Conservation (phyloP, 2,888 invertebrate genomes). For the Ennomos quercinarius region DNA sequence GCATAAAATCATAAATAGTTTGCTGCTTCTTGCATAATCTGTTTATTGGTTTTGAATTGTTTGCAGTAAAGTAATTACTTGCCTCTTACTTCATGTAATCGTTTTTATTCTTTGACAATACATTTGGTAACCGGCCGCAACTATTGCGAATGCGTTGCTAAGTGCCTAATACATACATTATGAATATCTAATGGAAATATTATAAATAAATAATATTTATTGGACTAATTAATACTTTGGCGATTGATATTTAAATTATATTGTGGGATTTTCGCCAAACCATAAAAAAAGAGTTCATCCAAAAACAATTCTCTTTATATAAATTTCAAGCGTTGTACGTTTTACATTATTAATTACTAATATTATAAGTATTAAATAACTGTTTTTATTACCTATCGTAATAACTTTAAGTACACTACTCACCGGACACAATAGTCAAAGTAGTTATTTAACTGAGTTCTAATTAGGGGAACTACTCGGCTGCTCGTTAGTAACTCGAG, state of each 20-base stretch:
- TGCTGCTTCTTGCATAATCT: constrained; percentile 42
- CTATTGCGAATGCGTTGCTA: not conserved
- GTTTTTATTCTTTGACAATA: constrained; percentile 34
- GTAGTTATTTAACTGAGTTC: constrained; percentile 25
- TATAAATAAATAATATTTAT: too few species aligned
- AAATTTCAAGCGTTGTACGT: too few species aligned
- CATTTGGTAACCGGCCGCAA: constrained; percentile 26
- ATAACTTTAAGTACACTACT: not conserved
- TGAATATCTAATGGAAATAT: too few species aligned
- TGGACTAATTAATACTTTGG: too few species aligned
- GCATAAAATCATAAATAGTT: constrained; percentile 29
- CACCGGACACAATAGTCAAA: constrained; percentile 22
- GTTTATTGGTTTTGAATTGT: constrained; percentile 41
- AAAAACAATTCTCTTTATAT: too few species aligned
- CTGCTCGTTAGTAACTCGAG: constrained; percentile 3
- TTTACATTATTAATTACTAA: too few species aligned
- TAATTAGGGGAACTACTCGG: constrained; percentile 33
- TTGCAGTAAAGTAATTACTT: constrained; percentile 40
- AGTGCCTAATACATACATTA: not conserved
- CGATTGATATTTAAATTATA: too few species aligned
- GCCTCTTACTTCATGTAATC: constrained; percentile 37
- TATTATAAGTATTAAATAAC: too few species aligned
- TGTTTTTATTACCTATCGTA: too few species aligned
- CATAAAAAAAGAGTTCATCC: too few species aligned
- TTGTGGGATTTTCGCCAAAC: too few species aligned